Evolutionary conservation across 2,113 vertebrate genomes (phyloP).

Genomic region (Shinisaurus crocodilurus): DNA sequence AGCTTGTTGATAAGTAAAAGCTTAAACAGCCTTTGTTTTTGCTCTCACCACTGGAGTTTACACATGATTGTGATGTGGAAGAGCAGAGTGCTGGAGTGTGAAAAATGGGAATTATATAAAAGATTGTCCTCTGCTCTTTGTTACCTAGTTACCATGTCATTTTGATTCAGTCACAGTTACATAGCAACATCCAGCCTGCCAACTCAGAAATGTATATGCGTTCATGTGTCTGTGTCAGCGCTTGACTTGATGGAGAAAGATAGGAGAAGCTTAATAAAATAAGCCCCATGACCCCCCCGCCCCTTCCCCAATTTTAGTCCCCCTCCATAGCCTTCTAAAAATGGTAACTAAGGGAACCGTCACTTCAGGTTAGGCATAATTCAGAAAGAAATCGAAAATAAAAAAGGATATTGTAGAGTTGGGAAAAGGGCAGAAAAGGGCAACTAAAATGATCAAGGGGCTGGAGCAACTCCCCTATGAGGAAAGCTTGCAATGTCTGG

Average conservation of each 20-base stretch:
- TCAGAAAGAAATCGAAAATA: no score
- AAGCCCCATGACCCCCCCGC: neutral
- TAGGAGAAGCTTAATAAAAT: neutral
- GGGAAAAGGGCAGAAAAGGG: no score
- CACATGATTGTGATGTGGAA: neutral
- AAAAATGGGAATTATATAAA: constrained; percentile 41
- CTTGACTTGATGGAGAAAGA: neutral
- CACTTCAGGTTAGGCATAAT: neutral
- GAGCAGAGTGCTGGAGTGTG: constrained; percentile 10
- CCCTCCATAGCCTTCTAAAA: neutral
- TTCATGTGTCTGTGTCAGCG: neutral
- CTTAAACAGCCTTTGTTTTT: constrained; percentile 11
- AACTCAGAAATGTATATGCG: neutral
- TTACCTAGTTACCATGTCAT: constrained; percentile 29
- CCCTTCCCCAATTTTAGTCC: neutral
- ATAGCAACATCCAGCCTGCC: neutral
- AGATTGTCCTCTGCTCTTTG: neutral
- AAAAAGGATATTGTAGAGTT: no score
- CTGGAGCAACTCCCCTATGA: no score
- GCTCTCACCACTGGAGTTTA: neutral
- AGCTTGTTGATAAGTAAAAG: neutral
- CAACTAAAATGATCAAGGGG: no score
- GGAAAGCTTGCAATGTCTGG: no score
- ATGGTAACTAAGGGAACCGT: neutral
- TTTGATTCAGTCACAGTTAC: constrained; percentile 8